Percentiles rank a stretch among this genome's conserved stretches.
Conservation (phyloP, 2,888 invertebrate genomes). For the Nematopogon swammerdamellus region DNA sequence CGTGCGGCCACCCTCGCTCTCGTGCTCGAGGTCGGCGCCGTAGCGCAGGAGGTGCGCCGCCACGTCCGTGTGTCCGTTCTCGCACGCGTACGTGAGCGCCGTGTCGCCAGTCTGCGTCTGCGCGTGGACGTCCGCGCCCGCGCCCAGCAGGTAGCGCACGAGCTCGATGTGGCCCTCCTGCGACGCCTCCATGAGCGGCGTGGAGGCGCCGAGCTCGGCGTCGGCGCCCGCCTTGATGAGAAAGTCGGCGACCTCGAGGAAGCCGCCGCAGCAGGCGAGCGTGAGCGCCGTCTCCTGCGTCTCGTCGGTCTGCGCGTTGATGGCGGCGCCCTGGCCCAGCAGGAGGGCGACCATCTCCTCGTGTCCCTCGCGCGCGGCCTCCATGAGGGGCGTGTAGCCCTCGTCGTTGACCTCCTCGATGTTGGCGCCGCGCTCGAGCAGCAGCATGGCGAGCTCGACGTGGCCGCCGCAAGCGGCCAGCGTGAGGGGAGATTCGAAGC, state of each 20-base stretch:
- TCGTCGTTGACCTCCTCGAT: slow-evolving; percentile 99
- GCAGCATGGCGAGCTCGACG: slow-evolving; percentile 91
- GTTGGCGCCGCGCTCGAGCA: slow-evolving; percentile 96
- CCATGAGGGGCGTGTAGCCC: slow-evolving; percentile 99
- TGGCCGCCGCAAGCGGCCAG: slow-evolving; percentile 98
- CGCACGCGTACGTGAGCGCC: slow-evolving; percentile 95
- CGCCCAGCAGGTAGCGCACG: slow-evolving; percentile 81
- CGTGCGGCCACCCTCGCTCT: slow-evolving; percentile 95
- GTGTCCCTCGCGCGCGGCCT: slow-evolving; percentile 97
- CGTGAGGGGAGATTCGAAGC: slow-evolving; percentile 98
- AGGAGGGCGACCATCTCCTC: slow-evolving; percentile 97
- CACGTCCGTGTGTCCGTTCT: slow-evolving; percentile 98
- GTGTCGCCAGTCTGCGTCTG: slow-evolving; percentile 95
- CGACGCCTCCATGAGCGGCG: slow-evolving; percentile 97
- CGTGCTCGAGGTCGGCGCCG: slow-evolving; percentile 91
- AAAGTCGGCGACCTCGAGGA: slow-evolving; percentile 88
- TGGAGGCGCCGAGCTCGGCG: slow-evolving; percentile 92
- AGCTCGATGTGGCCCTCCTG: slow-evolving; percentile 97
- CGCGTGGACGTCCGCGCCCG: slow-evolving; percentile 88
- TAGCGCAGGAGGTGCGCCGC: slow-evolving; percentile 88
- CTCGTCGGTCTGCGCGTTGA: slow-evolving; percentile 98
- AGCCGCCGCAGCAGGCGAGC: slow-evolving; percentile 92
- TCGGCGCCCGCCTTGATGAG: slow-evolving; percentile 94
- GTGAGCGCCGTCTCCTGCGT: slow-evolving; percentile 96
- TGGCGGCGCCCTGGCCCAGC: slow-evolving; percentile 89